Percentiles rank a stretch among this genome's conserved stretches.
Evolutionary conservation across 2,888 invertebrate species (phyloP).

Genomic region (Euclidia mi): DNA sequence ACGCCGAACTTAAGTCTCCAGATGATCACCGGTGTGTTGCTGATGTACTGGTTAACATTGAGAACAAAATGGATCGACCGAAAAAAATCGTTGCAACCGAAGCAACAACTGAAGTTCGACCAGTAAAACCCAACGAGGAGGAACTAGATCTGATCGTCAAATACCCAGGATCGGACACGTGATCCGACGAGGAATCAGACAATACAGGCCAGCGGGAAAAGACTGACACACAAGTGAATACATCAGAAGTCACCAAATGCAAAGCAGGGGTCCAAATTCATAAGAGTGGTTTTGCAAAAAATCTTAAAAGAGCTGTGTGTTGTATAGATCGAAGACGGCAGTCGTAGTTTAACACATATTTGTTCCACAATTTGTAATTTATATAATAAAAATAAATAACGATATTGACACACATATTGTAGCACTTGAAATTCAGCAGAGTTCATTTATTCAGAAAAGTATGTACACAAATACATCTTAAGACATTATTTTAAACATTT

Average conservation of each 20-base stretch:
- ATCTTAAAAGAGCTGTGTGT: slow-evolving; percentile 84
- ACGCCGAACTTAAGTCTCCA: slow-evolving; percentile 75
- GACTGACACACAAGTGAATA: slow-evolving; percentile 73
- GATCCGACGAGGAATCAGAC: slow-evolving; percentile 83
- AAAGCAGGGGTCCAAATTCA: slow-evolving; percentile 78
- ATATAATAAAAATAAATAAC: slow-evolving; percentile 31
- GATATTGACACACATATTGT: slow-evolving; percentile 27
- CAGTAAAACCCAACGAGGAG: slow-evolving; percentile 78
- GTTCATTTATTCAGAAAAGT: too few relatives aligned
- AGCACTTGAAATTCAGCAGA: slow-evolving; percentile 30
- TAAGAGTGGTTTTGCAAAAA: slow-evolving; percentile 83
- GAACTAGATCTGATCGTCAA: slow-evolving; percentile 86
- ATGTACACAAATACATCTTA: too few relatives aligned
- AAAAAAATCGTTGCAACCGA: slow-evolving; percentile 70
- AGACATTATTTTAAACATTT: too few relatives aligned
- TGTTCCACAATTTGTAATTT: slow-evolving; percentile 34
- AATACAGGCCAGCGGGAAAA: slow-evolving; percentile 69
- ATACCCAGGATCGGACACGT: slow-evolving; percentile 86
- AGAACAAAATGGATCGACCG: slow-evolving; percentile 82
- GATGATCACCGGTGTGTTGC: slow-evolving; percentile 79
- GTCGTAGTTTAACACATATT: slow-evolving; percentile 67
- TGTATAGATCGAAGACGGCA: slow-evolving; percentile 85
- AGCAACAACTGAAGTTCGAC: slow-evolving; percentile 75
- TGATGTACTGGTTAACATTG: slow-evolving; percentile 84
- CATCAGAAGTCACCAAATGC: slow-evolving; percentile 65